Conservation (phyloP, 2,888 invertebrate species). For the Pseudococcus jackbeardsleyi region DNA sequence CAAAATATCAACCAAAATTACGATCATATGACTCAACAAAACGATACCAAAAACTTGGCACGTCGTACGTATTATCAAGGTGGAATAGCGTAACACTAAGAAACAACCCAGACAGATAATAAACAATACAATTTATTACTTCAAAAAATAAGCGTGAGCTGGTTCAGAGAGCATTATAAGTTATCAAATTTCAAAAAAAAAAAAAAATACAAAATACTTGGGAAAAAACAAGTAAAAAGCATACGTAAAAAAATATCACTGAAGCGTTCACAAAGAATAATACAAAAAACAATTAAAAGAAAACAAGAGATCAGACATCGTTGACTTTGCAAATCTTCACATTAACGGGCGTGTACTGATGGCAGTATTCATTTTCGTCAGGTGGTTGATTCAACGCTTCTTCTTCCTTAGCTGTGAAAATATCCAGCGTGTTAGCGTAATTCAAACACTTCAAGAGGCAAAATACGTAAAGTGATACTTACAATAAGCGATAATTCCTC, state of each 20-base stretch:
- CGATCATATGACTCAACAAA: neutral
- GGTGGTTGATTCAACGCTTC: constrained; percentile 68
- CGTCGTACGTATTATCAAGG: neutral
- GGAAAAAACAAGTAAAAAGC: constrained; percentile 43
- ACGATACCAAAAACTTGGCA: neutral
- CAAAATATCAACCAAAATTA: too few relatives aligned
- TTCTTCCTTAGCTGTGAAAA: constrained; percentile 68
- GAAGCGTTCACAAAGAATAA: constrained; percentile 35
- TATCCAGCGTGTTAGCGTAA: neutral
- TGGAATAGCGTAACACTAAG: neutral
- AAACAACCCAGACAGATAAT: neutral
- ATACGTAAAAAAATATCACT: constrained; percentile 49
- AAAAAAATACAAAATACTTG: constrained; percentile 20
- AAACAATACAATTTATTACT: neutral
- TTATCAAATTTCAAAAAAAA: constrained; percentile 19
- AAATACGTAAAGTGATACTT: constrained; percentile 60
- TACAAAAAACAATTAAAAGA: constrained; percentile 7
- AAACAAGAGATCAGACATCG: constrained; percentile 17
- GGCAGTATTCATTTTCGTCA: constrained; percentile 65
- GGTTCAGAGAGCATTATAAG: neutral
- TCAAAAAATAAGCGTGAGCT: constrained; percentile 29
- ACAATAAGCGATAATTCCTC: constrained; percentile 69
- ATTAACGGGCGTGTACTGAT: constrained; percentile 60
- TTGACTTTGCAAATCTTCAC: constrained; percentile 58
- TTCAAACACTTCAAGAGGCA: neutral